Base-by-base conservation (phyloP, 2,113 vertebrate species). In the Guaruba guarouba region DNA sequence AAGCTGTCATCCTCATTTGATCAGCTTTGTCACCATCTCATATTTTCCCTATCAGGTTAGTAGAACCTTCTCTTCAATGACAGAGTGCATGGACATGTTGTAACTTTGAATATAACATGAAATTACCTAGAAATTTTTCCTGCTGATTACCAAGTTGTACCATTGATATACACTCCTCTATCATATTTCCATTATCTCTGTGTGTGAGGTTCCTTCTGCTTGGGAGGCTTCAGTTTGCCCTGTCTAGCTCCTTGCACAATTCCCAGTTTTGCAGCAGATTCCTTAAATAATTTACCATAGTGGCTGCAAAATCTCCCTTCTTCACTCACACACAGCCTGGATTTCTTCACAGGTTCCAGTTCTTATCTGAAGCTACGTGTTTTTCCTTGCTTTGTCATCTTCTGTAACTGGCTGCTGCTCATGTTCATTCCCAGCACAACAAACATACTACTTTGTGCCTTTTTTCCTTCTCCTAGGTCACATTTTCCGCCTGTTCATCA, bases 71-170 rank as follows among this genome's bases (percentile, higher is more conserved):
- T 71, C 9, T 68, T 64, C 75, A 31, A 17, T 6, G 70, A 41
- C 17, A 51, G 27, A 0, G 1, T 39, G 27, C 27, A 20, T 8
- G 10, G 35, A 54, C 27, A 10, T 4, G 8, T 1, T 41, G n/a
- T n/a, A 80, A 69, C 33, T 31, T n/a, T 22, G 37, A 68, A 17
- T 35, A 17, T 10, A 35, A 75, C 13, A 6, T 20, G 20, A 44
- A 71, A 75, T 80, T 35, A 43, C 24, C 15, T 35, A 27, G 28
- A 27, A 77, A 3, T 57, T 35, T 48, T 89, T 24, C 81, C n/a
- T 59, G 15, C 7, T 2, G 2, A 49, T 64, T 44, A 57, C 17
- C 13, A 73, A 27, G 8, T 67, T 29, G 13, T 44, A 82, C 51
- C 20, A 44, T 39, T 69, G 44, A 68, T 68, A 73, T 22, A 46